Conservation (phyloP, 2,888 invertebrate species). For the Platerodrilus igneus region DNA sequence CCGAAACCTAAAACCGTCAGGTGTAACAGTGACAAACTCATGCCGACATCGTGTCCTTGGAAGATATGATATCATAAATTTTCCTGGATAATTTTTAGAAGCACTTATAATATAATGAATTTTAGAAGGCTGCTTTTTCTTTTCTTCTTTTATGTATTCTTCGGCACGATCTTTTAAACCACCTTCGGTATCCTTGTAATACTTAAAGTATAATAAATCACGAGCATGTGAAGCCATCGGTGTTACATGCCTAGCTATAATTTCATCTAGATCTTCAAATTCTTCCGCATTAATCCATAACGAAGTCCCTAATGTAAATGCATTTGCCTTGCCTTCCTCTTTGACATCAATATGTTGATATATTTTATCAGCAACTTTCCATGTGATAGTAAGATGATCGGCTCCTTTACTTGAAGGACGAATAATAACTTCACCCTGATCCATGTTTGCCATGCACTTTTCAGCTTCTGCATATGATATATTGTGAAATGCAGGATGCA, state of each 20-base stretch:
- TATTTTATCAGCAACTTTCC: constrained; percentile 94
- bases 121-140: constrained; percentile 78
- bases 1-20: constrained; percentile 90
- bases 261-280: constrained; percentile 99
- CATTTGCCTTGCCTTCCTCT: constrained; percentile 95
- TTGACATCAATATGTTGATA: constrained; percentile 95
- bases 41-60: constrained; percentile 81
- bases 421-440: constrained; percentile 94
- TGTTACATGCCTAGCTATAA: constrained; percentile 91
- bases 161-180: constrained; percentile 85
- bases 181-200: constrained; percentile 72
- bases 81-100: constrained; percentile 74
- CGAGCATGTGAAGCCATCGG: constrained; percentile 94
- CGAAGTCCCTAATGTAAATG: constrained; percentile 85
- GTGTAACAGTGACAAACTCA: constrained; percentile 87
- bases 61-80: constrained; percentile 90
- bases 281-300: constrained; percentile 88
- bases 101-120: constrained; percentile 87
- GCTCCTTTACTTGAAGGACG: constrained; percentile 95
- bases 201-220: constrained; percentile 87
- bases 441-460: constrained; percentile 84
- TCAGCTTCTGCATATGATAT: constrained; percentile 91
- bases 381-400: constrained; percentile 95
- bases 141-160: constrained; percentile 82
- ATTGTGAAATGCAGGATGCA: constrained; percentile 96